Evolutionary conservation across 2,797 vertebrate species (phyloP).

Genomic region (Sebastes baramenuke): DNA sequence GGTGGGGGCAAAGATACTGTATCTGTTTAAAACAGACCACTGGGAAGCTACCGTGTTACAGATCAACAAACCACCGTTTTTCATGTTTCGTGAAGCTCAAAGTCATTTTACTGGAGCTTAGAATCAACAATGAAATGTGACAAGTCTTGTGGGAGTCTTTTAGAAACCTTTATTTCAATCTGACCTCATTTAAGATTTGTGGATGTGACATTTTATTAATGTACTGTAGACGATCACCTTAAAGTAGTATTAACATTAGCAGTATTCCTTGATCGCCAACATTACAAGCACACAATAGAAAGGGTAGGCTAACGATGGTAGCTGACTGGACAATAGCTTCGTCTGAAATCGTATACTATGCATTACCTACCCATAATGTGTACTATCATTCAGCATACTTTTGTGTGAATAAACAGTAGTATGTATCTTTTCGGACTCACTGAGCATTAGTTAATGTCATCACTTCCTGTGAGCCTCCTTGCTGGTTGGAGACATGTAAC

Average conservation of each 20-base stretch:
- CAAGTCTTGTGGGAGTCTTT: not conserved
- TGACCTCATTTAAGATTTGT: not conserved
- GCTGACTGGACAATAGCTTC: too few species aligned
- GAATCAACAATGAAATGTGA: not conserved
- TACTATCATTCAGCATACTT: fast-evolving
- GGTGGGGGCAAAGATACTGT: slow-evolving; percentile 52
- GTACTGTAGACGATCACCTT: not conserved
- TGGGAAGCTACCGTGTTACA: slow-evolving; percentile 21
- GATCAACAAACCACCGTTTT: slow-evolving; percentile 15
- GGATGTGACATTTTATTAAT: not conserved
- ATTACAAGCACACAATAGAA: too few species aligned
- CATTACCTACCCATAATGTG: too few species aligned
- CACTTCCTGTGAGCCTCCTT: too few species aligned
- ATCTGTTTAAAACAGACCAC: slow-evolving; percentile 60
- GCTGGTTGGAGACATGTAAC: too few species aligned
- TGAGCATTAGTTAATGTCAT: too few species aligned
- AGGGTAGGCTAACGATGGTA: too few species aligned
- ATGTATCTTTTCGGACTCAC: too few species aligned
- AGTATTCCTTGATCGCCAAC: too few species aligned
- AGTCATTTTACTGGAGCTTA: not conserved
- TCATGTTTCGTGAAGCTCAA: slow-evolving; percentile 10
- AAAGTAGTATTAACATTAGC: too few species aligned
- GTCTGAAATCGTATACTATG: too few species aligned
- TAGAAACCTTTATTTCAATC: not conserved
- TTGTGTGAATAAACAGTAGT: too few species aligned